Percentiles rank a stretch among this genome's conserved stretches.
Evolutionary conservation across 2,797 vertebrate species (phyloP).

Genomic region (Xiphophorus birchmanni): DNA sequence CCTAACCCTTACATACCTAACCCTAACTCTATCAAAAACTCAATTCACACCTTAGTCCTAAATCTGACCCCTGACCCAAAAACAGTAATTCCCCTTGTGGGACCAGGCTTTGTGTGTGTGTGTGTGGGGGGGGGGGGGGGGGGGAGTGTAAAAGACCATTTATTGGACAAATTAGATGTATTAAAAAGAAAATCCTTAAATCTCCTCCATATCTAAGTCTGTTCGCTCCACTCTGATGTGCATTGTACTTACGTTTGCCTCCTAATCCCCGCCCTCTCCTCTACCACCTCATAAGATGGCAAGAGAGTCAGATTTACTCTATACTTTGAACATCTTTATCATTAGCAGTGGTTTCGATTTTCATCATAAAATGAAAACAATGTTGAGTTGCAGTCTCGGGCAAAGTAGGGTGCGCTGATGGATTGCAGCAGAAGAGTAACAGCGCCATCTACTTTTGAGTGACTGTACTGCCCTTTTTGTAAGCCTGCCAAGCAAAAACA

Average conservation of each 20-base stretch:
- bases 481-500: background rate
- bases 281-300: background rate
- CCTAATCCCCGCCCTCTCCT: background rate
- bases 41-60: too few species aligned
- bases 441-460: conserved; percentile 56
- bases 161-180: conserved; percentile 16
- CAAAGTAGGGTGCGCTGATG: background rate
- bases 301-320: background rate
- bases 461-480: background rate
- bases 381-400: background rate
- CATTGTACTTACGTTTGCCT: background rate
- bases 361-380: background rate
- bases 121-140: too few species aligned
- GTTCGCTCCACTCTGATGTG: conserved; percentile 46
- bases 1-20: too few species aligned
- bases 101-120: too few species aligned
- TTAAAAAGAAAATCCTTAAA: conserved; percentile 49
- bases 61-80: too few species aligned
- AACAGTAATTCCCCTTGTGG: too few species aligned
- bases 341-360: background rate
- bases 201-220: conserved; percentile 34
- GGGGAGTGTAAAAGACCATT: conserved; percentile 1
- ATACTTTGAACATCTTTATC: background rate
- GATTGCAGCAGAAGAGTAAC: conserved; percentile 34
- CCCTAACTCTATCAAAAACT: too few species aligned